Base-by-base conservation (phyloP, 2,113 vertebrate genomes). In the Octodon degus region DNA sequence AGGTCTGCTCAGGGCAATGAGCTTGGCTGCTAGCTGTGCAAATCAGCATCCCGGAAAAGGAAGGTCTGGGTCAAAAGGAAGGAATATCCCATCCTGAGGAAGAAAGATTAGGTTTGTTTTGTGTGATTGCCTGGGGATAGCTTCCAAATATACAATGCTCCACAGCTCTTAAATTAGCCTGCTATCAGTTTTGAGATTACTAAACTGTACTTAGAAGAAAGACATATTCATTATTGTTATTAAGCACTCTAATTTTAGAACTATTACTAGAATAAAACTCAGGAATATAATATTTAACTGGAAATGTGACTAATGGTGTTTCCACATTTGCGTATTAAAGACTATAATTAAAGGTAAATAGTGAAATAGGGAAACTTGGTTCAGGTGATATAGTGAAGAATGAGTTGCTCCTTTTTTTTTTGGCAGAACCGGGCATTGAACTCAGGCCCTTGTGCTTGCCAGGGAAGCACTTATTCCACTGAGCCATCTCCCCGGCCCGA, bases 1-100 rank as follows among this genome's bases (percentile, higher is more conserved):
- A 63, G 79, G 37, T 86, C 19, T 5, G 67, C 68, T 74, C 88
- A 82, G 85, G 93, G 96, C 94, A 98, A 93, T 93, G 55, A 98
- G 94, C 96, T 94, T 97, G 97, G 96, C 84, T 97, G 93, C 90
- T 97, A 94, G 98, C 98, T 95, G 79, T 97, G 97, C 98, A 98
- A 98, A 97, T 98, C 98, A 98, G 98, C 98, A 98, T 98, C 98
- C 98, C 98, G 98, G 98, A 98, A 98, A 98, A 98, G 98, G 98
- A 99, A 99, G 97, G 97, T 91, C 85, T 96, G 96, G 96, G 97
- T 98, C 86, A 96, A 97, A 98, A 98, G 98, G 98, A 99, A 99
- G 98, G 98, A 99, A 98, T 99, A 98, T 98, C 98, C 98, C 98
- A 98, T 99, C 98, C 98, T 98, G 99, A 98, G 98, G 98, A 98